These are phyloP conservation scores for Pemphredon lugubris DNA, from an alignment of 2,888 invertebrate genomes.

Conservation along the genomic window DNA sequence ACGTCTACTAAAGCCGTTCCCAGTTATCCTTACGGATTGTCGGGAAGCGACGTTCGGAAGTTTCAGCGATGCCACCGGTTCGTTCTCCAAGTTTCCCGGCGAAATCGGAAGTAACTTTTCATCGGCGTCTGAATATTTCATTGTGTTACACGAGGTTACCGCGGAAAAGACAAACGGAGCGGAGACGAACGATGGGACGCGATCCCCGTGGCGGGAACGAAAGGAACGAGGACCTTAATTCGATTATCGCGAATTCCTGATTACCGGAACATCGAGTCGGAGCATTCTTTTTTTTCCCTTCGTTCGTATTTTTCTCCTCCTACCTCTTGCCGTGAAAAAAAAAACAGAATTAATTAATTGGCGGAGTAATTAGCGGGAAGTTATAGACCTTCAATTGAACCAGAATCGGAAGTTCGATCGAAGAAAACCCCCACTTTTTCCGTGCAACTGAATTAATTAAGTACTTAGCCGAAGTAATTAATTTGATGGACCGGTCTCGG, in stretches of 20 bases:
- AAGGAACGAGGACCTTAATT: constrained; percentile 12
- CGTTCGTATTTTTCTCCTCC: background rate
- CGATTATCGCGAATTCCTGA: constrained; percentile 22
- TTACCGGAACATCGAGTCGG: constrained; percentile 8
- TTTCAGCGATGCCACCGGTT: background rate
- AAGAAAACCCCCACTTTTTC: no score
- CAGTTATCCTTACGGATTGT: constrained; percentile 34
- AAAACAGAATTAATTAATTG: no score
- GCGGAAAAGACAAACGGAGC: background rate
- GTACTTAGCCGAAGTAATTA: constrained; percentile 9
- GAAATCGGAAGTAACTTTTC: constrained; percentile 36
- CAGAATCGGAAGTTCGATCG: no score
- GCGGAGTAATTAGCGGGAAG: no score
- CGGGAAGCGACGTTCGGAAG: constrained; percentile 4
- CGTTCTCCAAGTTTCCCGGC: constrained; percentile 4
- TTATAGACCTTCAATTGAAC: no score
- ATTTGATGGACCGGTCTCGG: background rate
- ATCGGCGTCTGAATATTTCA: constrained; percentile 55
- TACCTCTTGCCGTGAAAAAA: no score
- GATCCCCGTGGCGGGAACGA: constrained; percentile 1
- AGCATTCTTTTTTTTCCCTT: background rate
- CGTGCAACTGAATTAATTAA: constrained; percentile 36
- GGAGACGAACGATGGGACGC: constrained; percentile 40
- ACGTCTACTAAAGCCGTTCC: background rate
- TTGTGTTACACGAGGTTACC: constrained; percentile 22